Evolutionary conservation across 1,140 invertebrate species (phyloP).

Genomic region (Ceratitis capitata): DNA sequence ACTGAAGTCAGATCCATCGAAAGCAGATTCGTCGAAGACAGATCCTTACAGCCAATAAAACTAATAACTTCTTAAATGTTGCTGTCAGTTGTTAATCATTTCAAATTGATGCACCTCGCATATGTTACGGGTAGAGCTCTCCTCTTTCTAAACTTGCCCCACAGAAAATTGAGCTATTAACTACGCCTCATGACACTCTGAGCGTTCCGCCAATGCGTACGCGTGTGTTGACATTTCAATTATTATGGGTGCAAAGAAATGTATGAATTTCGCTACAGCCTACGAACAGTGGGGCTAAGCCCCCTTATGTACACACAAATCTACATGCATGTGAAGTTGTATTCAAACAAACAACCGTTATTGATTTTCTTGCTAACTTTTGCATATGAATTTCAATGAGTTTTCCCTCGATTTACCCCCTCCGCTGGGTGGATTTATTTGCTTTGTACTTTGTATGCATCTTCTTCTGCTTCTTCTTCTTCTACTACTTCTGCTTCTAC

Average conservation of each 20-base stretch:
- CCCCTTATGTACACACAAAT: not conserved
- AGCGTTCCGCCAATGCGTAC: not conserved
- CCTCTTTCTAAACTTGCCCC: too few species aligned
- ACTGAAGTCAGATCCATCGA: too few species aligned
- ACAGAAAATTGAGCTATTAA: not conserved
- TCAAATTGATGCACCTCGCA: too few species aligned
- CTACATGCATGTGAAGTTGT: not conserved
- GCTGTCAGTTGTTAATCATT: too few species aligned
- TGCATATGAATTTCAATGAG: constrained; percentile 17
- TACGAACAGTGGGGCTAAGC: not conserved
- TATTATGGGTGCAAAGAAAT: not conserved
- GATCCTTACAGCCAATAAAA: too few species aligned
- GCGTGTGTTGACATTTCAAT: not conserved
- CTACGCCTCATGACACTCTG: not conserved
- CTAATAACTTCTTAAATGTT: too few species aligned
- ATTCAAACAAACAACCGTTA: too few species aligned
- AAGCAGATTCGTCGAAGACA: too few species aligned
- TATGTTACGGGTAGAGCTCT: too few species aligned
- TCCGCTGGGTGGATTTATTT: not conserved
- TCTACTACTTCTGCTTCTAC: not conserved
- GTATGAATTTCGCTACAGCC: not conserved
- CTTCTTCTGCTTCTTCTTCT: not conserved
- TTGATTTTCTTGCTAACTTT: not conserved
- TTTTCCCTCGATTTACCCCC: not conserved
- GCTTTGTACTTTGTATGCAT: not conserved